Base-by-base conservation (phyloP, 2,888 invertebrate species). In the Eupithecia centaureata region DNA sequence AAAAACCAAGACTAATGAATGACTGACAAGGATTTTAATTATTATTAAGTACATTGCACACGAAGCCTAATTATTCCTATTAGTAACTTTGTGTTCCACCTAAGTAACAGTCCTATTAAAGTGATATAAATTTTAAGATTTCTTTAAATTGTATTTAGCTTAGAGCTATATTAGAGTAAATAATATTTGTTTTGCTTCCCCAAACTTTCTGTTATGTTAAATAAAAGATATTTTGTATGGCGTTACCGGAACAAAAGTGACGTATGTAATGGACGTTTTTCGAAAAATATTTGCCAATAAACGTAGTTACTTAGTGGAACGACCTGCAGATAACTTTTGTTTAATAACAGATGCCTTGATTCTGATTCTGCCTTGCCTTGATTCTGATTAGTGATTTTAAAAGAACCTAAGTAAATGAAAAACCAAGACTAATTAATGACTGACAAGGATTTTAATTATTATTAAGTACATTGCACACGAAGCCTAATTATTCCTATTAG, bases 371-470 rank as follows among this genome's bases (percentile, higher is more conserved):
- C n/a, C n/a, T n/a, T 61, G 60, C 25, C 47, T 61, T 27, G 60
- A 61, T 27, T 25, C 35, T 25, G 27, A 61, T 22, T 61, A 61
- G 38, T 22, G 30, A 33, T 58, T n/a, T 33, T 59, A 35, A 59
- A 59, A 25, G 18, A n/a, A n/a, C n/a, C n/a, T n/a, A n/a, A 33
- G 32, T 58, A 33, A 57, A 57, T 33, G 47, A 47, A 47, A 47
- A 47, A 47, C 47, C n/a, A 47, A 47, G 18, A 47, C 47, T 47
- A 47, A 47, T 47, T 5, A 47, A 47, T 47, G 47, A 47, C 47
- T 47, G 47, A 47, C 47, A 10, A 47, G 47, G 47, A 47, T 47
- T 47, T 47, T 47, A 47, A 47, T 47, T 47, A 47, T 47, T 12
- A 47, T 47, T 12, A 47, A 10, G 47, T 47, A 18, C 47, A 47